A percentile compares a stretch with the other conserved stretches of the same genome.
These are phyloP conservation scores for Eupeodes luniger DNA, from an alignment of 2,888 invertebrate genomes.

Conservation along the genomic window DNA sequence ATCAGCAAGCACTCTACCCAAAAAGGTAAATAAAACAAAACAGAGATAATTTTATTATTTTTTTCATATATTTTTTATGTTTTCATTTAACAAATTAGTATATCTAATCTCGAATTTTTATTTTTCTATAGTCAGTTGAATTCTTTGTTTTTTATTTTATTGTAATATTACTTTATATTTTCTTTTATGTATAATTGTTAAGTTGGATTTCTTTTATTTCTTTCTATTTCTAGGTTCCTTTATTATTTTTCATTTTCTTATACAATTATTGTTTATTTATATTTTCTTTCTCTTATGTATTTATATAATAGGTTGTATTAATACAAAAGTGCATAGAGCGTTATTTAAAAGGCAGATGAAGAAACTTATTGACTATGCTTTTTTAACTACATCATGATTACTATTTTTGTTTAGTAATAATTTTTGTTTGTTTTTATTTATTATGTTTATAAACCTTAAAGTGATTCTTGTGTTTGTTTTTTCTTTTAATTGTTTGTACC, in stretches of 20 bases:
- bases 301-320: conserved; percentile 72
- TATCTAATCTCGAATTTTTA: conserved; percentile 72
- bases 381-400: conserved; percentile 63
- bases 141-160: conserved; percentile 28
- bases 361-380: conserved; percentile 69
- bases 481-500: background rate
- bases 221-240: conserved; percentile 50
- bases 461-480: conserved; percentile 29
- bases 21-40: background rate
- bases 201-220: conserved; percentile 43
- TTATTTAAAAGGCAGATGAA: conserved; percentile 74
- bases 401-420: conserved; percentile 45
- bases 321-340: conserved; percentile 75
- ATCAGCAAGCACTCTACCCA: background rate
- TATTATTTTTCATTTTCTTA: conserved; percentile 34
- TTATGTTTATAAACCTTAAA: conserved; percentile 9
- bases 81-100: conserved; percentile 75
- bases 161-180: conserved; percentile 34
- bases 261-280: conserved; percentile 60
- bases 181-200: conserved; percentile 44
- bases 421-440: conserved; percentile 26
- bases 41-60: conserved; percentile 36
- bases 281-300: conserved; percentile 42
- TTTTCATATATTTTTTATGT: conserved; percentile 70
- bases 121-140: conserved; percentile 71